These are phyloP conservation scores for Istiophorus platypterus DNA, from an alignment of 2,113 vertebrate genomes.

Conservation along the genomic window DNA sequence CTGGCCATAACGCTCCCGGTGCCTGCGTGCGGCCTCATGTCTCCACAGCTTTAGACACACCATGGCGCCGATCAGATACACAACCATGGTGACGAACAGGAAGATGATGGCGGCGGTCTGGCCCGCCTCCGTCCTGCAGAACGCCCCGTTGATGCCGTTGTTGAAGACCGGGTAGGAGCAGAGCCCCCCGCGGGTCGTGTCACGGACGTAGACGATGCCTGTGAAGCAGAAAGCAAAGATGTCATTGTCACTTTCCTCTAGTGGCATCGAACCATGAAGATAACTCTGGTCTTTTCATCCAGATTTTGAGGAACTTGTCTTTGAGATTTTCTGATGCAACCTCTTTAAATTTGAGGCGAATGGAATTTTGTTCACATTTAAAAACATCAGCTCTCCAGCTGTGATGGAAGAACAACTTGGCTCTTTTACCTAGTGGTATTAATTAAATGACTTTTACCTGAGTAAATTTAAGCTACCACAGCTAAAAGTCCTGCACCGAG, in stretches of 20 bases:
- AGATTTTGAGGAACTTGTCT: too few relatives aligned
- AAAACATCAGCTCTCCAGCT: too few relatives aligned
- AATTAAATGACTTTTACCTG: too few relatives aligned
- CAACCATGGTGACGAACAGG: conserved; percentile 89
- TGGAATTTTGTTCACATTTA: too few relatives aligned
- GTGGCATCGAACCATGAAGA: background rate
- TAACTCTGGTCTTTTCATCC: too few relatives aligned
- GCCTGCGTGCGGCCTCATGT: conserved; percentile 89
- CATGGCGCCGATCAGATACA: conserved; percentile 91
- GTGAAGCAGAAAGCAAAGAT: background rate
- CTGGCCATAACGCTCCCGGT: conserved; percentile 83
- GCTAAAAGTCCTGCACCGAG: too few relatives aligned
- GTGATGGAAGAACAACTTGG: too few relatives aligned
- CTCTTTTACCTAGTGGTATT: too few relatives aligned
- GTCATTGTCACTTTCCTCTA: background rate
- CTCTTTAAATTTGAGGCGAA: too few relatives aligned
- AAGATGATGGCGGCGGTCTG: conserved; percentile 96
- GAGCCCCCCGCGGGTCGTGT: conserved; percentile 93
- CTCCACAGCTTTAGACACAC: conserved; percentile 95
- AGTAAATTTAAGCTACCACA: too few relatives aligned
- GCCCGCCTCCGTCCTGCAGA: conserved; percentile 94
- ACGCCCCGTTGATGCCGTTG: conserved; percentile 87
- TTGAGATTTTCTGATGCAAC: too few relatives aligned
- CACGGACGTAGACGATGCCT: conserved; percentile 92
- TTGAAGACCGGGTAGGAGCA: conserved; percentile 93